Base-by-base conservation (phyloP, 2,888 invertebrate species). In the Diaphora mendica region DNA sequence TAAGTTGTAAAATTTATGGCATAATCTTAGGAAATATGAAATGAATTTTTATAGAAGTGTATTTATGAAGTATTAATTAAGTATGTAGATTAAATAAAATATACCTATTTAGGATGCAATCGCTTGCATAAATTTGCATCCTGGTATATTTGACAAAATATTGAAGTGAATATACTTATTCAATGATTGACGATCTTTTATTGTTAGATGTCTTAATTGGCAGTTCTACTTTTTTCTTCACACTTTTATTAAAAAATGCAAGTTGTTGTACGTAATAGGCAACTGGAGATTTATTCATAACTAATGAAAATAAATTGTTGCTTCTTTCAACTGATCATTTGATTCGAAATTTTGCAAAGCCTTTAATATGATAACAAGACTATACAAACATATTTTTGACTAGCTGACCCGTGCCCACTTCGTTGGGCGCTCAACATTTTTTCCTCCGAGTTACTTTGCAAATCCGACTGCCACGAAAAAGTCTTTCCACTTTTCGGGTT, bases 41-140 rank as follows among this genome's bases (percentile, higher is more conserved):
- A 44, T n/a, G 33, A 13, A 15, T 48, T 33, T 70, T 76, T 71
- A 70, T 20, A 62, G 17, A 80, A 74, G 74, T 74, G 64, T 76
- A n/a, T n/a, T n/a, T n/a, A n/a, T n/a, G 76, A 76, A 8, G 76
- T 39, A 62, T 74, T 73, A 70, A 77, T 75, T 80, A n/a, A n/a
- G n/a, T n/a, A 23, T 51, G 51, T 20, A 42, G 69, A 69, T 42
- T 1, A 35, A 33, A 68, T n/a, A 55, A 55, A 33, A n/a, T 11
- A n/a, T 33, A 33, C 3, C 17, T 9, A n/a, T 23, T 68, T 20
- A 17, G 48, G 0, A 68, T 33, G 55, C n/a, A 55, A 35, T 48
- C 20, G 55, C 8, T 55, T 17, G 7, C 13, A 44, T 44, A 33
- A 33, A 33, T 17, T 8, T 64, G 64, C 64, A 33, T 1, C 15